Conservation (phyloP, 2,797 vertebrate genomes). For the Scarus forsteni region DNA sequence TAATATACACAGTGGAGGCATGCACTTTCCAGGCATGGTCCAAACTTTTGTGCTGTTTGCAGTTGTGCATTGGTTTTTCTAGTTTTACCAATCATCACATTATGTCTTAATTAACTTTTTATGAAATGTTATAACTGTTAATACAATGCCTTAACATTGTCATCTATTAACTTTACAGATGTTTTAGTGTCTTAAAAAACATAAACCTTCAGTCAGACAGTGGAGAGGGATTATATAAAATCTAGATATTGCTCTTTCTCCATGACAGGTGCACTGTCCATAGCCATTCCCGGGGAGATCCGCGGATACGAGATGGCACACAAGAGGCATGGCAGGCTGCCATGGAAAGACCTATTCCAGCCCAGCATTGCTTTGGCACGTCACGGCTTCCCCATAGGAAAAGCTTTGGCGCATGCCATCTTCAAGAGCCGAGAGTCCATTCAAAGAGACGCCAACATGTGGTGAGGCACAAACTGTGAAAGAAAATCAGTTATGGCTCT, state of each 20-base stretch:
- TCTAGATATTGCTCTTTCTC: slow-evolving; percentile 35
- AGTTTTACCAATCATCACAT: too few relatives aligned
- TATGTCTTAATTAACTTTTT: too few relatives aligned
- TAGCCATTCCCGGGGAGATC: slow-evolving; percentile 96
- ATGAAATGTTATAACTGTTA: too few relatives aligned
- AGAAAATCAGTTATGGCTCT: too few relatives aligned
- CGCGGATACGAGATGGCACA: slow-evolving; percentile 95
- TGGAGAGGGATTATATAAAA: not conserved
- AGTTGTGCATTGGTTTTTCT: too few relatives aligned
- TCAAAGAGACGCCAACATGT: slow-evolving; percentile 85
- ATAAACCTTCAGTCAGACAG: not conserved
- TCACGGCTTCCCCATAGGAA: slow-evolving; percentile 90
- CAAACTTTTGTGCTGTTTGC: too few relatives aligned
- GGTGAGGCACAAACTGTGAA: slow-evolving; percentile 80
- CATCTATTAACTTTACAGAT: too few relatives aligned
- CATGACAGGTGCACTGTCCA: slow-evolving; percentile 90
- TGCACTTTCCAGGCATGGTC: too few relatives aligned
- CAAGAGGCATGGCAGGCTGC: slow-evolving; percentile 90
- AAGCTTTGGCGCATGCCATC: slow-evolving; percentile 88
- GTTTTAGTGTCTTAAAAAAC: slow-evolving; percentile 2
- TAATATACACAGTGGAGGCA: too few relatives aligned
- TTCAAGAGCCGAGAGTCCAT: slow-evolving; percentile 76
- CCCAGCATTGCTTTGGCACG: slow-evolving; percentile 94
- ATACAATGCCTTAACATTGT: too few relatives aligned
- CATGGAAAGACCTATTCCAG: slow-evolving; percentile 93